Evolutionary conservation across 2,113 vertebrate genomes (phyloP), one percentile per base, ranked within the genome.

Genomic region (Sinocyclocheilus maitianheensis): DNA sequence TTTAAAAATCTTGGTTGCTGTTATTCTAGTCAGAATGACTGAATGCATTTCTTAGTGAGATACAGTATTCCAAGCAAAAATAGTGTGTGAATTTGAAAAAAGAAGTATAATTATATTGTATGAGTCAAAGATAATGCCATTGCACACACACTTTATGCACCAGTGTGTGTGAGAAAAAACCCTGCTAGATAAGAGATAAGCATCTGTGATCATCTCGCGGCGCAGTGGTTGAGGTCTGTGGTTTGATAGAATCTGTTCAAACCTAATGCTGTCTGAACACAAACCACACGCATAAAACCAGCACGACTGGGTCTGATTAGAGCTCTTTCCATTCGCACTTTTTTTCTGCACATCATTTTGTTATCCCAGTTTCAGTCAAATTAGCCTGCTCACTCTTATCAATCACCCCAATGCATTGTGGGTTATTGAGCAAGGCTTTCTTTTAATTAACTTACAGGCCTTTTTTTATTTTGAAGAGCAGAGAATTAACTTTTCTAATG

Each of bases 391-490:
- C 26, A 43, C 76, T 86, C 88, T 91, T 90, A 92, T 89, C 86
- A 55, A 84, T 63, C 71, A 89, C 86, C 80, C 77, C 69, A 88
- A 81, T 91, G 90, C n/a, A 88, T 86, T 85, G 80, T 87, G 62
- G 62, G 87, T 89, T 85, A 88, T 80, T 85, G 80, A 81, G 58
- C 46, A 24, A 16, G 67, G 34, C 58, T 74, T 89, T 85, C 37
- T 9, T 85, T 89, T 84, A 89, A 91, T 89, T 81, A 90, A 89
- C 81, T 87, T 74, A 72, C 24, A 89, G 62, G 79, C 53, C 77
- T 84, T 81, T 82, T 81, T 60, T 10, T 76, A 11, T 76, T 89
- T 81, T 48, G 58, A 86, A 81, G 46, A 79, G 46, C 48, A 76
- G 65, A 55, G 58, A 91, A 88, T 72, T 24, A 84, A 86, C 20